Percentiles rank a stretch among this genome's conserved stretches.
phyloP scores from a whole-genome alignment of 2,113 vertebrate genomes.

The Eclectus roratus region DNA sequence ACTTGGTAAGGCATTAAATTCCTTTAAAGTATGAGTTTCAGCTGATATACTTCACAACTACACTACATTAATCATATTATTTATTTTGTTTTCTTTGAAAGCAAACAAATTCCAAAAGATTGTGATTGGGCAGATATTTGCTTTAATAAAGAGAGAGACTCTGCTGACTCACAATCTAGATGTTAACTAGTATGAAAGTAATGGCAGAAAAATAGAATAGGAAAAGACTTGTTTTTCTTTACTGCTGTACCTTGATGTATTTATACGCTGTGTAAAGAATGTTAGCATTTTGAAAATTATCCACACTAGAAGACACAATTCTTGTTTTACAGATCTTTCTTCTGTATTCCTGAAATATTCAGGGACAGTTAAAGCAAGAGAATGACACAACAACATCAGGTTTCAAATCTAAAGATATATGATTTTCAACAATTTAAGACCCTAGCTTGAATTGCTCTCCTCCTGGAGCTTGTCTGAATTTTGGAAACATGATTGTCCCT shows the following conservation, averaged over 20 bases:
- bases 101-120: background rate
- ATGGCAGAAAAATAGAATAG: background rate
- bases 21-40: background rate
- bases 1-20: fast-evolving
- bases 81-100: background rate
- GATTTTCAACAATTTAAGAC: background rate
- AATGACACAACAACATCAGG: background rate
- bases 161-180: background rate
- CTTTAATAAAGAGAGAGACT: background rate
- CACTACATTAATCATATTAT: background rate
- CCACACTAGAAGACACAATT: background rate
- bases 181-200: background rate
- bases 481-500: background rate
- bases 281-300: background rate
- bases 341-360: background rate
- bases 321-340: background rate
- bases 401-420: background rate
- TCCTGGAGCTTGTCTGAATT: background rate
- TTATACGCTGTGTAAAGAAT: background rate
- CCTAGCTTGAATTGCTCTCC: background rate
- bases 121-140: background rate
- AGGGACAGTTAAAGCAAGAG: background rate
- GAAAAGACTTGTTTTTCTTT: background rate
- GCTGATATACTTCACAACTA: background rate
- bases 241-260: background rate